Evolutionary conservation across 2,113 vertebrate genomes (phyloP), one percentile per base, ranked within the genome.

Genomic region (Malurus alboscapulatus): DNA sequence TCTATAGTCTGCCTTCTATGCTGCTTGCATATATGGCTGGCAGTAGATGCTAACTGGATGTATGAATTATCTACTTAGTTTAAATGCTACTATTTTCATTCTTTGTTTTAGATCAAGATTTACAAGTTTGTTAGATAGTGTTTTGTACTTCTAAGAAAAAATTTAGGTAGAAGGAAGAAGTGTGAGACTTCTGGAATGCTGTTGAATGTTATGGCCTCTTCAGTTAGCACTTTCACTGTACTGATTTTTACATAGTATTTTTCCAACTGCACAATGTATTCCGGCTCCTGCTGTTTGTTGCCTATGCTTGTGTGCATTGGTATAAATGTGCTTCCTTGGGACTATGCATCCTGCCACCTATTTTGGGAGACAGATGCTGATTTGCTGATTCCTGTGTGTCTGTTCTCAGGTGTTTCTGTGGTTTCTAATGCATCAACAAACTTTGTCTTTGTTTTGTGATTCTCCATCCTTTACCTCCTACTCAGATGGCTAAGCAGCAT

Each of bases 301-400:
- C 26, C 66, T 1, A 0, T 38, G 26, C 34, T 67, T 67, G 22
- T 1, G 0, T 78, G 8, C 4, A 5, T 51, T 83, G 34, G 9
- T 86, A 20, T 88, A 86, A 48, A 38, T 34, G n/a, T 14, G 7
- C 17, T 82, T 92, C 4, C 36, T 1, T 51, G 29, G 20, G 12
- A 7, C 57, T 48, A 1, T 54, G 54, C 14, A 73, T 67, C 47
- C 36, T 69, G 7, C 25, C 2, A 2, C 17, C 3, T 59, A 2
- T 68, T 90, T 53, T 4, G 2, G 32, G 26, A 42, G 27, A 53
- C 53, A 78, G 65, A 27, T 36, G 22, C 29, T 50, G 10, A 34
- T 88, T 85, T 20, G 22, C 29, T 50, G 10, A 34, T 88, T 85
- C 20, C 22, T 50, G 0, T 44, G 45, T 63, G 47, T 30, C 25